A percentile compares a stretch with the other conserved stretches of the same genome.
Conservation (phyloP, 2,888 invertebrate genomes). For the Sphaerophoria rueppellii region DNA sequence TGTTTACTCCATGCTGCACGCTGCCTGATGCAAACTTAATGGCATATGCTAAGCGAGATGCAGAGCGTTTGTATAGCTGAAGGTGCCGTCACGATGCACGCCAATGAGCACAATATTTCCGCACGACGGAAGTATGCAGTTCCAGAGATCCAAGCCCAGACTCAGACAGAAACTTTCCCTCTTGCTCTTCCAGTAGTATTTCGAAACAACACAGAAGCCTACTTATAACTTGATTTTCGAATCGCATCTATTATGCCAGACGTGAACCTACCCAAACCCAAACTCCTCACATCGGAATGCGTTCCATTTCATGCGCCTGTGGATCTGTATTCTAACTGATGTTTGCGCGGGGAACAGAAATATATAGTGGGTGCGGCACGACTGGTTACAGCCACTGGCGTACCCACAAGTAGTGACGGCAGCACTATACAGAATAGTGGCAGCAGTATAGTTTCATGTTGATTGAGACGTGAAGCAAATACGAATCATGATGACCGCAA, state of each 20-base stretch:
- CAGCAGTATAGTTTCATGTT: slow-evolving; percentile 5
- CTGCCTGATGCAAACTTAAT: neutral
- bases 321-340: neutral
- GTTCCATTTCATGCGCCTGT: slow-evolving; percentile 31
- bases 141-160: slow-evolving; percentile 5
- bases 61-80: neutral
- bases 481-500: slow-evolving; percentile 46
- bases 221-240: slow-evolving; percentile 43
- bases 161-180: neutral
- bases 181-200: neutral
- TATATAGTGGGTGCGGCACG: neutral
- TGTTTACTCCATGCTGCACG: slow-evolving; percentile 23
- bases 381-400: neutral
- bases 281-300: slow-evolving; percentile 7
- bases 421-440: neutral
- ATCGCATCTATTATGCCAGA: slow-evolving; percentile 48
- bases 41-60: no score
- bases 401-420: neutral
- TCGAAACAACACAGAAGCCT: slow-evolving; percentile 27
- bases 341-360: neutral
- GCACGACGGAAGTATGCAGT: slow-evolving; percentile 22
- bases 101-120: slow-evolving; percentile 31
- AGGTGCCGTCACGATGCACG: slow-evolving; percentile 29
- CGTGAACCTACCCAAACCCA: slow-evolving; percentile 25
- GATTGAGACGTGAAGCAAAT: slow-evolving; percentile 62